phyloP scores from a whole-genome alignment of 2,113 vertebrate genomes.

The Callorhinus ursinus region DNA sequence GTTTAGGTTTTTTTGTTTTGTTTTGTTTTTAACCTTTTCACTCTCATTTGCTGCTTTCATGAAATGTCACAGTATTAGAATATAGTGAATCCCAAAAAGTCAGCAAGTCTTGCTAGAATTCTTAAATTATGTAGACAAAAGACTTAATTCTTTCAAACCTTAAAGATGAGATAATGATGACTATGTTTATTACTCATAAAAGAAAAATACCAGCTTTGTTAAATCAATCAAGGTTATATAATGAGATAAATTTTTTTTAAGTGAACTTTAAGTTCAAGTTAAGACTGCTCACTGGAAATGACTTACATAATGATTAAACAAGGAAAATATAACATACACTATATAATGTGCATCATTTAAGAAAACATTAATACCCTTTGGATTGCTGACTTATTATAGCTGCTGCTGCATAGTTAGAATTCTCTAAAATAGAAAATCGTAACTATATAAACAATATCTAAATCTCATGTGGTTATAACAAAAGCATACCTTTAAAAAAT shows the following conservation, averaged over 20 bases:
- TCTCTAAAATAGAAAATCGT: conserved; percentile 49
- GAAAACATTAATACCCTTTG: neutral
- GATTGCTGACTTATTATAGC: neutral
- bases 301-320: conserved; percentile 57
- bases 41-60: conserved; percentile 45
- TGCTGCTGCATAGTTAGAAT: neutral
- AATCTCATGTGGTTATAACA: neutral
- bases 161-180: conserved; percentile 46
- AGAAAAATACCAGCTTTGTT: conserved; percentile 65
- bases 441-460: conserved; percentile 15
- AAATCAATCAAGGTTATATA: conserved; percentile 68
- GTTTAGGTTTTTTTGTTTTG: conserved; percentile 5
- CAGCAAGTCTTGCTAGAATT: neutral
- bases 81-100: conserved; percentile 16
- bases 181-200: conserved; percentile 60
- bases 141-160: conserved; percentile 31
- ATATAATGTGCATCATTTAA: conserved; percentile 25
- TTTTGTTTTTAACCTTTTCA: neutral
- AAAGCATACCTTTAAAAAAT: conserved; percentile 51
- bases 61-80: conserved; percentile 22
- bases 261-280: conserved; percentile 29
- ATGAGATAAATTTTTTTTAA: neutral
- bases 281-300: conserved; percentile 6
- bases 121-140: conserved; percentile 12
- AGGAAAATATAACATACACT: neutral